Conservation (phyloP, 1,140 invertebrate species). For the Epicauta chinensis region DNA sequence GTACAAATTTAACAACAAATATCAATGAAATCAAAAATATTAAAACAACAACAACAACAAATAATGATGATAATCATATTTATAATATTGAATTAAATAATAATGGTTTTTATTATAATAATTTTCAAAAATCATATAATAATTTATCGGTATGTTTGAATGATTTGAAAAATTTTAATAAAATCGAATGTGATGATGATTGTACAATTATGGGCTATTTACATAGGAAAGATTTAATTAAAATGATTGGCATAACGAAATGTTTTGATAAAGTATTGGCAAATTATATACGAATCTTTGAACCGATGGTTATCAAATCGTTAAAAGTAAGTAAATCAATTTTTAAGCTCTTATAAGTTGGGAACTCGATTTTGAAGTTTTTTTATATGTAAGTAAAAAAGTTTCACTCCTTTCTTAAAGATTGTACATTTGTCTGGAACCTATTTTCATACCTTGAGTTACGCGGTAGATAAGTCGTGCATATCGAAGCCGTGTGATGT, state of each 20-base stretch:
- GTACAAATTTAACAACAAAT: constrained; percentile 67
- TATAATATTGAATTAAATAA: background rate
- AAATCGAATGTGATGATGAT: constrained; percentile 33
- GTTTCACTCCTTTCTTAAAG: no score
- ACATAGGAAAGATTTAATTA: constrained; percentile 44
- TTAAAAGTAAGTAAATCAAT: constrained; percentile 52
- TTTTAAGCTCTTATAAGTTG: constrained; percentile 19
- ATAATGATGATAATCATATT: constrained; percentile 10
- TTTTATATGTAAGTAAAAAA: no score
- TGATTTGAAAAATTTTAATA: constrained; percentile 30
- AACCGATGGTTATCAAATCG: constrained; percentile 83
- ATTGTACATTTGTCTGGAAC: no score
- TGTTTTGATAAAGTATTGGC: constrained; percentile 61
- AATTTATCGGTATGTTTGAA: constrained; percentile 31
- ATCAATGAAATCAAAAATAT: constrained; percentile 14
- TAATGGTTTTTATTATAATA: constrained; percentile 34
- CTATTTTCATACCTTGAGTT: no score
- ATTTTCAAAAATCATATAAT: constrained; percentile 36
- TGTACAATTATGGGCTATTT: constrained; percentile 41
- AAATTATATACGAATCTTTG: constrained; percentile 79
- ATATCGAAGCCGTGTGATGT: no score
- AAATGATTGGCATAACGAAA: constrained; percentile 41
- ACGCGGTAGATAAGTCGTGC: no score
- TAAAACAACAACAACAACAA: constrained; percentile 9
- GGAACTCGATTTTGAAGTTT: no score